phyloP scores from a whole-genome alignment of 2,888 invertebrate species.

The Odontocerum albicorne region DNA sequence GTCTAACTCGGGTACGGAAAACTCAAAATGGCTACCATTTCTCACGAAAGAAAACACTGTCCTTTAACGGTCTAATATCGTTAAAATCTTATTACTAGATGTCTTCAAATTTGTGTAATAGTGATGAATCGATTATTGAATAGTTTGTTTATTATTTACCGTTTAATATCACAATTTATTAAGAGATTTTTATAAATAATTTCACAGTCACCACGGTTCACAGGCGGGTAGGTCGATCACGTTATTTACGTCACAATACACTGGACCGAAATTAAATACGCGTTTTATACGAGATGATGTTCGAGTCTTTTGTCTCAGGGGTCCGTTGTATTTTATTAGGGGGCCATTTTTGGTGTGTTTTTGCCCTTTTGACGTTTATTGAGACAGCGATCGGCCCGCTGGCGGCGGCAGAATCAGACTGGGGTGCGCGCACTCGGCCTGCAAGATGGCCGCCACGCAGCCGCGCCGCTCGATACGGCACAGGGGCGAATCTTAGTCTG shows the following conservation, averaged over 20 bases:
- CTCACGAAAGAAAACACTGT: slow-evolving; percentile 27
- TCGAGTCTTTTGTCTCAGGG: slow-evolving; percentile 19
- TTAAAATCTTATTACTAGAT: too few species aligned
- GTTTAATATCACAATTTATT: slow-evolving; percentile 9
- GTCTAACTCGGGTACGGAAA: slow-evolving; percentile 24
- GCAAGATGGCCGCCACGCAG: slow-evolving; percentile 36
- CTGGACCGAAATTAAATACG: not conserved
- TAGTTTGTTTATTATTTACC: slow-evolving; percentile 16
- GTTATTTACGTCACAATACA: slow-evolving; percentile 21
- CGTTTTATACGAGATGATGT: not conserved
- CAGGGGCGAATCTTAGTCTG: slow-evolving; percentile 32
- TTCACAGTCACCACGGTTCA: slow-evolving; percentile 20
- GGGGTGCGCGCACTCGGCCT: slow-evolving; percentile 21
- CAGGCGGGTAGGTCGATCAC: slow-evolving; percentile 6
- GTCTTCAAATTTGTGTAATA: too few species aligned
- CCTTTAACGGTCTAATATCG: too few species aligned
- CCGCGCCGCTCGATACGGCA: slow-evolving; percentile 34
- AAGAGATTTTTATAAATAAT: too few species aligned
- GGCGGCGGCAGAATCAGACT: slow-evolving; percentile 27
- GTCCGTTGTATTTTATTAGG: slow-evolving; percentile 12
- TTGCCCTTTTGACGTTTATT: slow-evolving; percentile 16
- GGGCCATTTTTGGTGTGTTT: slow-evolving; percentile 18
- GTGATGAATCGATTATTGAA: slow-evolving; percentile 9
- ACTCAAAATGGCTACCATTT: slow-evolving; percentile 29
- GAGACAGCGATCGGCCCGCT: slow-evolving; percentile 21